Evolutionary conservation across 1,140 invertebrate genomes (phyloP).

Genomic region (Propsilocerus akamusi): DNA sequence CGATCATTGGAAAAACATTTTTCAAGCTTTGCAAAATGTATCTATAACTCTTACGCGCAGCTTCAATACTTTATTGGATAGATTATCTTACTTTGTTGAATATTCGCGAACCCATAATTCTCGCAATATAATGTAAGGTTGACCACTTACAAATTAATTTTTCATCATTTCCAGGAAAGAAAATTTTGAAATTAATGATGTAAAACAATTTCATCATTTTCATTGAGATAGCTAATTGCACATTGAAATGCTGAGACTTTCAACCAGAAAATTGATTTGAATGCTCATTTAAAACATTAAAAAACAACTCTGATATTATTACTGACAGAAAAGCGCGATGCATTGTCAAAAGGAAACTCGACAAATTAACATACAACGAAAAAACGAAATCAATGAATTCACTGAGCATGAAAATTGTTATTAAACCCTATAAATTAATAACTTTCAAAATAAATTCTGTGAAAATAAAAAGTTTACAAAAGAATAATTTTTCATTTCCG

Average conservation of each 20-base stretch:
- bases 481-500: too few species aligned
- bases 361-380: background rate
- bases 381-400: background rate
- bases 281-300: background rate
- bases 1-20: too few species aligned
- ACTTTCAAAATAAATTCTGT: background rate
- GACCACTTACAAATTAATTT: too few species aligned
- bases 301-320: background rate
- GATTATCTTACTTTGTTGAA: too few species aligned
- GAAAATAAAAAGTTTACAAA: background rate
- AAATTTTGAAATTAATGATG: background rate
- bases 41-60: too few species aligned
- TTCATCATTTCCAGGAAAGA: background rate
- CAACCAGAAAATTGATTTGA: background rate
- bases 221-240: background rate
- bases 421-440: background rate
- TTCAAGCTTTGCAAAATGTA: too few species aligned
- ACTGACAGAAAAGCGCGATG: background rate
- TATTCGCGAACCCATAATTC: too few species aligned
- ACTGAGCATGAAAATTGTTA: conserved; percentile 2
- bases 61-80: too few species aligned
- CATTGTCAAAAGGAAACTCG: too few species aligned
- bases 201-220: background rate
- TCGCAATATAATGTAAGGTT: too few species aligned
- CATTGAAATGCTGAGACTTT: background rate